Evolutionary conservation across 2,888 invertebrate genomes (phyloP).

Genomic region (Brenthis daphne): DNA sequence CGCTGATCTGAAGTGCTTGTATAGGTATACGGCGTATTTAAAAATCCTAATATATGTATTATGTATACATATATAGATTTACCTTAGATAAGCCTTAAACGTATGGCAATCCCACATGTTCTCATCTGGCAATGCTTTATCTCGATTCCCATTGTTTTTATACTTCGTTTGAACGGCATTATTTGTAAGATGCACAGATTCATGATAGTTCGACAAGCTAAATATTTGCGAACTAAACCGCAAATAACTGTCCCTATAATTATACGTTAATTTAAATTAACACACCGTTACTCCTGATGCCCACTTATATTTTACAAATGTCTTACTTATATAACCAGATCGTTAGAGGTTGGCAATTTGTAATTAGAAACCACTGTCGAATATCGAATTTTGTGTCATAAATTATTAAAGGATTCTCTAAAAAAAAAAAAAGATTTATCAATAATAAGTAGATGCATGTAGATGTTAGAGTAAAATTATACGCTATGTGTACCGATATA

Average conservation of each 20-base stretch:
- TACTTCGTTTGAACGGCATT: constrained; percentile 96
- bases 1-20: too few species aligned
- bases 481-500: constrained; percentile 88
- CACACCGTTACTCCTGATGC: not conserved
- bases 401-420: constrained; percentile 93
- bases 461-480: not conserved
- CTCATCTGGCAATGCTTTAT: constrained; percentile 90
- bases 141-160: constrained; percentile 85
- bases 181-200: constrained; percentile 96
- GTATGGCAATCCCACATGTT: constrained; percentile 97
- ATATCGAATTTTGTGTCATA: constrained; percentile 97
- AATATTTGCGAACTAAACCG: constrained; percentile 96
- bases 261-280: constrained; percentile 12
- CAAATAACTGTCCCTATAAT: constrained; percentile 91
- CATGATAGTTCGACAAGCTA: constrained; percentile 92
- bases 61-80: constrained; percentile 46
- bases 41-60: not conserved
- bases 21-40: too few species aligned
- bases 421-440: constrained; percentile 52
- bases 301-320: not conserved
- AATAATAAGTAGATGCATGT: not conserved
- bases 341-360: constrained; percentile 93
- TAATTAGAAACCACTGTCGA: constrained; percentile 96
- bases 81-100: constrained; percentile 87
- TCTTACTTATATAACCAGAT: constrained; percentile 95